phyloP scores from a whole-genome alignment of 2,888 invertebrate species.

The Linyphia triangularis region DNA sequence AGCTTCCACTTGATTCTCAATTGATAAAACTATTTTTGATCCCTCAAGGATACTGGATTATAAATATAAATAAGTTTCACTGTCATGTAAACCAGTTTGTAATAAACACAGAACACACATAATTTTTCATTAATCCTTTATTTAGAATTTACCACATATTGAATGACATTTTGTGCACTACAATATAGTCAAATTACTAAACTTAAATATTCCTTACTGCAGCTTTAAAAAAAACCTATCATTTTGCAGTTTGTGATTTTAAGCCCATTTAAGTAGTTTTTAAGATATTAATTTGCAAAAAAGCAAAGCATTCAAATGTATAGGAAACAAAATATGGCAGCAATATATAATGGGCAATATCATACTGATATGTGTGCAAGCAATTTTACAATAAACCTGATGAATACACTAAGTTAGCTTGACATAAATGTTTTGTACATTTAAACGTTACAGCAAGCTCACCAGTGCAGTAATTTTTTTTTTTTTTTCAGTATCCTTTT shows the following conservation, averaged over 20 bases:
- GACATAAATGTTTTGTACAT: slow-evolving; percentile 64
- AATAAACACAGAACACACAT: slow-evolving; percentile 3
- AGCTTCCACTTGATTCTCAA: too few relatives aligned
- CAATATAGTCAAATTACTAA: slow-evolving; percentile 60
- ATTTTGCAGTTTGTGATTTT: slow-evolving; percentile 53
- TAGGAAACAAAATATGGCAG: slow-evolving; percentile 65
- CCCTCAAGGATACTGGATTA: too few relatives aligned
- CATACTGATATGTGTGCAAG: slow-evolving; percentile 75
- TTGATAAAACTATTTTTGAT: too few relatives aligned
- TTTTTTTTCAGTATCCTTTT: neutral
- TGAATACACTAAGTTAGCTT: slow-evolving; percentile 59
- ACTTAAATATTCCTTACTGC: slow-evolving; percentile 52
- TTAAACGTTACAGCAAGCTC: slow-evolving; percentile 70
- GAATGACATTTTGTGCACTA: slow-evolving; percentile 74
- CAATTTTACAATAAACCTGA: slow-evolving; percentile 66
- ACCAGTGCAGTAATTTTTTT: slow-evolving; percentile 64
- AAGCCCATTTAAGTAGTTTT: slow-evolving; percentile 61
- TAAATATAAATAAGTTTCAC: too few relatives aligned
- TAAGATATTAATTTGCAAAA: slow-evolving; percentile 29
- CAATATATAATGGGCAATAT: slow-evolving; percentile 63
- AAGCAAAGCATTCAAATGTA: slow-evolving; percentile 61
- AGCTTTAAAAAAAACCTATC: slow-evolving; percentile 42
- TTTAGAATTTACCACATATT: slow-evolving; percentile 75
- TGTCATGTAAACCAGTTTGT: neutral
- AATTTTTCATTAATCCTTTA: slow-evolving; percentile 66